Percentiles rank a stretch among this genome's conserved stretches.
These are phyloP conservation scores for Novumbra hubbsi DNA, from an alignment of 2,797 vertebrate species.

Conservation along the genomic window DNA sequence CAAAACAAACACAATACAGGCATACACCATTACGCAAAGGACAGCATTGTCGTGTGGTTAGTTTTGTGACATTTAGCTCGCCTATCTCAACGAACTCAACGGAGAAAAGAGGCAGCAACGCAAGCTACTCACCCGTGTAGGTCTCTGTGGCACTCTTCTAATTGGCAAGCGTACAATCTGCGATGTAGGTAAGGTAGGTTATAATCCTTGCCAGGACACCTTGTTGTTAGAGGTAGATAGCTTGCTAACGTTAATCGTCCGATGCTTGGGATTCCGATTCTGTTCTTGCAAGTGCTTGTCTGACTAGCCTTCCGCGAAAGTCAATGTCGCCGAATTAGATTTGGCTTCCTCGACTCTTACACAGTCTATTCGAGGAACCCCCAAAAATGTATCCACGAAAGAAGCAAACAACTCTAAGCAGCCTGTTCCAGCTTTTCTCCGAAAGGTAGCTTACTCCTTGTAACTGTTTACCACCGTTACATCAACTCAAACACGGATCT, in stretches of 20 bases:
- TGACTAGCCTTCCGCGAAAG: conserved; percentile 11
- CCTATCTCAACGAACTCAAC: conserved; percentile 54
- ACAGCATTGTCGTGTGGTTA: background rate
- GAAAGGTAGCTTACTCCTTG: background rate
- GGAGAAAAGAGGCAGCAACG: background rate
- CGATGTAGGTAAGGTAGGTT: background rate
- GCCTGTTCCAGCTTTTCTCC: background rate
- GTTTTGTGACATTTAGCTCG: conserved; percentile 26
- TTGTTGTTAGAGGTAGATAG: background rate
- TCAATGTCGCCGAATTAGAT: conserved; percentile 13
- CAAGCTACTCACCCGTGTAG: conserved; percentile 1
- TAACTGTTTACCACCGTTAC: conserved; percentile 5
- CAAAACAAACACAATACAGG: conserved; percentile 1
- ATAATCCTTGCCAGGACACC: background rate
- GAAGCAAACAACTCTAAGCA: conserved; percentile 5
- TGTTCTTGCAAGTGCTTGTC: background rate
- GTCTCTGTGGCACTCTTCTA: conserved; percentile 8
- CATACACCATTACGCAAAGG: background rate
- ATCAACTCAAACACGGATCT: conserved; percentile 9
- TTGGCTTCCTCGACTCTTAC: conserved; percentile 2
- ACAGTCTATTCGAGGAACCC: conserved; percentile 1
- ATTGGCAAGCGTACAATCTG: conserved; percentile 5
- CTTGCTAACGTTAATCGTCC: conserved; percentile 1
- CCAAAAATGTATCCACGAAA: background rate
- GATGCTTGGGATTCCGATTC: background rate